Base-by-base conservation (phyloP, 2,888 invertebrate species). In the Diploptera punctata region DNA sequence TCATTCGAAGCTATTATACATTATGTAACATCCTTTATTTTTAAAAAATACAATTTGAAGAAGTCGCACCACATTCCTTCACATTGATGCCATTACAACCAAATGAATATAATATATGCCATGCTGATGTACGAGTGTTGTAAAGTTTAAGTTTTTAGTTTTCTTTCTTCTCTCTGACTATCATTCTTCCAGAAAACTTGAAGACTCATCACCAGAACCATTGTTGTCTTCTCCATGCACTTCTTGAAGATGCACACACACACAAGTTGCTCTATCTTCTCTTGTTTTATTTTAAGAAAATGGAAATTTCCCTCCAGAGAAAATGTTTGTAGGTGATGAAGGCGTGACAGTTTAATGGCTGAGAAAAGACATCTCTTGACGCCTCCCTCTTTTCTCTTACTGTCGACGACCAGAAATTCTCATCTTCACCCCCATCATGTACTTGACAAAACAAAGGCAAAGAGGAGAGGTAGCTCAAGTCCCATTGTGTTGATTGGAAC, bases 311-410 rank as follows among this genome's bases (percentile, higher is more conserved):
- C 47, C 65, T 44, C 26, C 2, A 21, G 26, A 47, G 47, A 44
- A 65, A 44, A 44, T 65, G 24, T 29, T 29, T n/a, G n/a, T 47
- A 3, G 47, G n/a, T 65, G 65, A 65, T 47, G 65, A 65, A 33
- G 65, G 65, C 65, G 65, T 65, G 65, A 65, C 65, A 65, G 44
- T 65, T 65, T 62, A 62, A 62, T 62, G 62, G 62, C 38, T 10
- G 43, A 62, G 62, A 43, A 62, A 62, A 62, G 62, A 62, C 62
- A 43, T 47, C 65, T 47, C 65, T 24, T 18, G 13, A 54, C 54
- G n/a, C 57, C 26, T 10, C 57, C 3, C 31, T 29, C 57, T 57
- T 33, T 57, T n/a, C 57, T 54, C 26, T 54, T 7, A 24, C 29
- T 29, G 57, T 57, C 57, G 57, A 57, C 57, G n/a, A 57, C n/a